Conservation (phyloP, 2,888 invertebrate species). For the Tenthredo distinguenda region DNA sequence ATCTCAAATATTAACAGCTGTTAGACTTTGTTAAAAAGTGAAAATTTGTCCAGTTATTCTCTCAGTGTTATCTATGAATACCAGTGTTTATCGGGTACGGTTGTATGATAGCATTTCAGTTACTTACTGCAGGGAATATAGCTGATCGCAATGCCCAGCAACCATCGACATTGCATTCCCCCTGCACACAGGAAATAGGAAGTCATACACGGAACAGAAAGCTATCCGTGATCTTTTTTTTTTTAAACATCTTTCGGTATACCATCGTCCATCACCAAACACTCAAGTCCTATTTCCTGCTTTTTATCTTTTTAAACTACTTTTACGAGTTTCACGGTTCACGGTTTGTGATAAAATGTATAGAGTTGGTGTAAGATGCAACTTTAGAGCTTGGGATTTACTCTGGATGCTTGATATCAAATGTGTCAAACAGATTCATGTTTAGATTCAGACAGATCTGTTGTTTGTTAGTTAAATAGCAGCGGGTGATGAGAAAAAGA, state of each 20-base stretch:
- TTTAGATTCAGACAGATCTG: background rate
- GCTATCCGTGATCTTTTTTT: conserved; percentile 42
- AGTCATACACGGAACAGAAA: conserved; percentile 52
- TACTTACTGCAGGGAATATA: conserved; percentile 78
- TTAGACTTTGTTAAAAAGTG: background rate
- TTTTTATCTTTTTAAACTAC: background rate
- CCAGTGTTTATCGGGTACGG: conserved; percentile 4
- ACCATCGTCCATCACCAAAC: conserved; percentile 39
- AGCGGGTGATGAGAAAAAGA: background rate
- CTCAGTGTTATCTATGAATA: conserved; percentile 28
- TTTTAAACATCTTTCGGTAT: conserved; percentile 6
- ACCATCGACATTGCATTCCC: conserved; percentile 78
- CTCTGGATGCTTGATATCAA: background rate
- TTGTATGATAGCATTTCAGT: conserved; percentile 60
- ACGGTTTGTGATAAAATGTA: conserved; percentile 4
- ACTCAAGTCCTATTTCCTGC: conserved; percentile 42
- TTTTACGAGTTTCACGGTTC: background rate
- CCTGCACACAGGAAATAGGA: conserved; percentile 77
- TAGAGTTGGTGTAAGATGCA: conserved; percentile 27
- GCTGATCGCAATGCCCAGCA: conserved; percentile 78
- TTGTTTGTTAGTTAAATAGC: background rate
- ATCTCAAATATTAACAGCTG: background rate
- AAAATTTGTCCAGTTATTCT: background rate
- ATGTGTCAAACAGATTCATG: background rate
- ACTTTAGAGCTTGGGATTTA: background rate